Evolutionary conservation across 2,797 vertebrate genomes (phyloP), one percentile per base, ranked within the genome.

Genomic region (Amblyraja radiata): DNA sequence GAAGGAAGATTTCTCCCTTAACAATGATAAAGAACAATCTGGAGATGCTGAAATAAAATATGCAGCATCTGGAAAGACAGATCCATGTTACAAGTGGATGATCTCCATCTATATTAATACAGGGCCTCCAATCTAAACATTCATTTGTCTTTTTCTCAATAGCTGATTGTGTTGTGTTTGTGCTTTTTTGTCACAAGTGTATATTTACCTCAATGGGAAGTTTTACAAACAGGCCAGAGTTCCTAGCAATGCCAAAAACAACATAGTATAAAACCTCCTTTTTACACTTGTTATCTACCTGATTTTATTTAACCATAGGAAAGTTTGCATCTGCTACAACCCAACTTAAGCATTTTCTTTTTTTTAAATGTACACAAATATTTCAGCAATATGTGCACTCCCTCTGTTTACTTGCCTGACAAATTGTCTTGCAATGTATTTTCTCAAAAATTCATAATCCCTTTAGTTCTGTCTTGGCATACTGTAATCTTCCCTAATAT

Each of bases 401-500:
- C 39, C 39, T 91, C 90, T 92, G 71, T 74, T 74, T 25, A 74
- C 2, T 91, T 76, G 39, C 6, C 39, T 76, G 71, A 76, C 36
- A 76, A 76, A 76, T 92, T 92, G 71, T n/a, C 39, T 58, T 76
- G 90, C 0, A 76, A 54, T 46, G 71, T 23, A 92, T 10, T 91
- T 91, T 91, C 71, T 23, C 28, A 74, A 54, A 54, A 18, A 73
- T 13, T 25, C 73, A 7, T 88, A 74, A 74, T 7, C 39, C 71
- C 10, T 5, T 93, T 90, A 71, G 93, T 80, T 61, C 4, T 86
- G 25, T 77, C 77, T 93, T 93, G 36, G 93, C 93, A 94, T 94
- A 84, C 94, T 93, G 61, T 88, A 73, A 83, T 93, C 73, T 4
- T 93, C 93, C 77, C 94, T 93, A 93, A 93, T 93, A 46, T n/a